Evolutionary conservation across 2,113 vertebrate genomes (phyloP).

Genomic region (Salvelinus sp.): DNA sequence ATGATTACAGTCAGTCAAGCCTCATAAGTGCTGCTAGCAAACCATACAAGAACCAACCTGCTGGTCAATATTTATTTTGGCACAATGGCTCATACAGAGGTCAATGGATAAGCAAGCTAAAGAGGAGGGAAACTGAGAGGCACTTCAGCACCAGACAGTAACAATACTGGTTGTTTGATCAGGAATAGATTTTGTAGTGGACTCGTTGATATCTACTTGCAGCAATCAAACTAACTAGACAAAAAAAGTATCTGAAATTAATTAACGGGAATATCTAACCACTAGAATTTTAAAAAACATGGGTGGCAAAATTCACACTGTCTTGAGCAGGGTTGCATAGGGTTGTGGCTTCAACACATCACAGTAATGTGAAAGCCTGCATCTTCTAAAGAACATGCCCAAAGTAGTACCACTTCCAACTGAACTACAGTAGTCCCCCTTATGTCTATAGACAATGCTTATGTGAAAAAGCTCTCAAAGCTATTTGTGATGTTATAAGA

Average conservation of each 20-base stretch:
- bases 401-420: neutral
- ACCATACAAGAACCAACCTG: neutral
- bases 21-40: too few relatives aligned
- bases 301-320: too few relatives aligned
- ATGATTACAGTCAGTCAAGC: constrained; percentile 24
- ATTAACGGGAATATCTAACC: neutral
- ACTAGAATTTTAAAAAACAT: neutral
- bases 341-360: neutral
- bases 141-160: neutral
- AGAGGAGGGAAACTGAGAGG: neutral
- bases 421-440: neutral
- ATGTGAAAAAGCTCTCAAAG: neutral
- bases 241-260: neutral
- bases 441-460: too few relatives aligned
- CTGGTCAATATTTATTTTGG: neutral
- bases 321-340: neutral
- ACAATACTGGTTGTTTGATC: neutral
- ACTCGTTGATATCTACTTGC: neutral
- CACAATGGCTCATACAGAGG: neutral
- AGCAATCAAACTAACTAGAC: neutral
- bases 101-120: neutral
- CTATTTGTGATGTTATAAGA: neutral
- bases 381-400: neutral
- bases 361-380: constrained; percentile 3
- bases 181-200: neutral